Evolutionary conservation across 2,888 invertebrate genomes (phyloP), one percentile per base, ranked within the genome.

Genomic region (Didymodactylos carnosus): DNA sequence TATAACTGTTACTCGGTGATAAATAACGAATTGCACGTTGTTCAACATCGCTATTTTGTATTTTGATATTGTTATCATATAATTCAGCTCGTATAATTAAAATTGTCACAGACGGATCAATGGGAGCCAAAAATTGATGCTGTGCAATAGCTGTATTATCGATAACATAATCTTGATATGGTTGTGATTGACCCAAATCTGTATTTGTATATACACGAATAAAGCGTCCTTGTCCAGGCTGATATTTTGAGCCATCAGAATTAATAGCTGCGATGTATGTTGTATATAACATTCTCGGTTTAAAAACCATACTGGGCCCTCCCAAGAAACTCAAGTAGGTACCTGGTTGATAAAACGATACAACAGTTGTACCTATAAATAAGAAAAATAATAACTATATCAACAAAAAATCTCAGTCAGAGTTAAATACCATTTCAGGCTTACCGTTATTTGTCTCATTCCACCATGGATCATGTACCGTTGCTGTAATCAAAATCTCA

Each of bases 231-330:
- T 53, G 71, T 3, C 46, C 39, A n/a, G 23, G 19, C 16, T 53
- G 74, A 40, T 71, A 69, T n/a, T 71, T 72, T 13, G 62, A 69
- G 16, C 75, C 75, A 49, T 75, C 75, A 23, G 25, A 39, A 46
- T 72, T 75, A 7, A 69, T 23, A n/a, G 41, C 75, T 0, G 75
- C 27, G 10, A 90, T 90, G 82, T 91, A 91, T 70, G 89, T 87
- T 76, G 89, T 89, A 79, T 92, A 90, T 0, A 93, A 91, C 90
- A 94, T 93, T 13, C 91, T 87, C 0, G 95, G 94, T 82, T 94
- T 95, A 84, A 94, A 94, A 23, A 95, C 89, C 83, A 94, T 92
- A 11, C 94, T 91, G 0, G 89, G 87, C 41, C 91, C 92, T 0
- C 94, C 95, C 3, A 94, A 86, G 83, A 94, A 92, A 46, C 88